A percentile compares a stretch with the other conserved stretches of the same genome.
phyloP scores from a whole-genome alignment of 2,888 invertebrate genomes.

The Pardosa pseudoannulata region DNA sequence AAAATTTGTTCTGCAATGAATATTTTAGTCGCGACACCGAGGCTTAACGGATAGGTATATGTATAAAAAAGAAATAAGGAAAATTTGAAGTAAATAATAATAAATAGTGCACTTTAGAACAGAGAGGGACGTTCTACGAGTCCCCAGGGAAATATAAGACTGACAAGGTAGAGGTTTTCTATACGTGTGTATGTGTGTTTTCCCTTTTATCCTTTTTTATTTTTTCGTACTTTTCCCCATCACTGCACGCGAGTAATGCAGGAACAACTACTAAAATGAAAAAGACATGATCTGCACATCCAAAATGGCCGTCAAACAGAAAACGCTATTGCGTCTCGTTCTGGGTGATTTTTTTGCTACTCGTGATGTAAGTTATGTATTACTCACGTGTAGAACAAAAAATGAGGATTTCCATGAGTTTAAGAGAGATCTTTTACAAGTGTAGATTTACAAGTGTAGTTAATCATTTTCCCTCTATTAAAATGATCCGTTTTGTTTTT shows the following conservation, averaged over 20 bases:
- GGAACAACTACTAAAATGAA: not conserved
- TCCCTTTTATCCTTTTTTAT: not conserved
- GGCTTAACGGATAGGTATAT: not conserved
- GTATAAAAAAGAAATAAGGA: not conserved
- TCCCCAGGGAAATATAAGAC: constrained; percentile 10
- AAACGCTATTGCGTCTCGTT: no score
- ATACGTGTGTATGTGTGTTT: not conserved
- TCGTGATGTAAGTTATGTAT: no score
- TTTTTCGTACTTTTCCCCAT: no score
- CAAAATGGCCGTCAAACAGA: no score
- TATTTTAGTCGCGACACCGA: not conserved
- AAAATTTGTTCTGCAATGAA: not conserved
- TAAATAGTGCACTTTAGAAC: constrained; percentile 12
- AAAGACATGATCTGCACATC: no score
- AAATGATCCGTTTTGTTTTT: no score
- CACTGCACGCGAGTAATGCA: not conserved
- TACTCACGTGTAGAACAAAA: no score
- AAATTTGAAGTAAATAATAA: constrained; percentile 17
- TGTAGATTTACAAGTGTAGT: no score
- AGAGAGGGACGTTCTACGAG: not conserved
- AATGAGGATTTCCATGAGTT: no score
- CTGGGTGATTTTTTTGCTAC: no score
- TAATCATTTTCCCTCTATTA: no score
- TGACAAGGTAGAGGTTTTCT: not conserved
- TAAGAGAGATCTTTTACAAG: no score